Base-by-base conservation (phyloP, 2,797 vertebrate species). In the Characodon lateralis region DNA sequence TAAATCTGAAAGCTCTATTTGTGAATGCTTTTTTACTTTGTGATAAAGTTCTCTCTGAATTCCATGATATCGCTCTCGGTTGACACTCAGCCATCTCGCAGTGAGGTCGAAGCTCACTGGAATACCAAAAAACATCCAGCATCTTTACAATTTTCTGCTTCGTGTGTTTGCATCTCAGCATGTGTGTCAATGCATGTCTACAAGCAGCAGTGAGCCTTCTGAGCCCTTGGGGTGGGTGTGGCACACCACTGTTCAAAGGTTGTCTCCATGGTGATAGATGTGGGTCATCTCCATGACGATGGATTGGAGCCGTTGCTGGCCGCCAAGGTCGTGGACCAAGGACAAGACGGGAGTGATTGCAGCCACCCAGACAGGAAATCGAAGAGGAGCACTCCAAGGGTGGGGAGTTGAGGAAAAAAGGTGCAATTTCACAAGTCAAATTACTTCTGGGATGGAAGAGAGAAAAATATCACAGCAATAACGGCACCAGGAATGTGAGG, bases 321-420 rank as follows among this genome's bases (percentile, higher is more conserved):
- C 79, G 74, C 87, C 93, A 94, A 95, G 94, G 94, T 94, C 89
- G 89, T 7, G 82, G 89, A 91, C 91, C 93, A 95, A 96, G 95
- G 95, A 96, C 94, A 90, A 90, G 82, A 83, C 81, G 43, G 89
- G 93, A 95, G 93, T 95, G 94, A 95, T 94, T 94, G 93, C 95
- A 94, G 90, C 91, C 93, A 91, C 91, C 90, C 91, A 92, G 95
- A 96, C 95, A 96, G 95, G 95, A 96, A 96, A 96, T 96, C 95
- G 94, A 96, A 96, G 94, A 94, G 89, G 90, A 94, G 91, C 88
- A 89, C 89, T 90, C 83, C 77, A 72, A 87, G 71, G 85, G 85
- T 46, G 80, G 79, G 88, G 88, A 84, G 89, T 80, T 26, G 82
- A 84, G 87, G 90, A 92, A 93, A 69, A 95, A 95, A 94, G 93